Evolutionary conservation across 53 echinoderm and acorn worm genomes (phyloP), one percentile per base, ranked within the genome.

Genomic region (Crossaster papposus): DNA sequence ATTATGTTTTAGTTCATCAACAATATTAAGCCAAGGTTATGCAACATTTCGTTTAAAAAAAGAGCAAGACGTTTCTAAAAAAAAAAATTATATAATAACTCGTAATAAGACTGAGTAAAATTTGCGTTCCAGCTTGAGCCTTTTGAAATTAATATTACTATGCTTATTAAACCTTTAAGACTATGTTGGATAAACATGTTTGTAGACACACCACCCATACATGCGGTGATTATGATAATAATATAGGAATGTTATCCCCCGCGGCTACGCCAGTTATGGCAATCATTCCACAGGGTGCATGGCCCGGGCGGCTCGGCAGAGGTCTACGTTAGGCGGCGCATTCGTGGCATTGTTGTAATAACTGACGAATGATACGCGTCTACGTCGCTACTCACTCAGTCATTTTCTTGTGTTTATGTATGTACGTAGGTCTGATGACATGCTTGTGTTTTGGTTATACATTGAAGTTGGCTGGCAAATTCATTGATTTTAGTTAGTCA

Each of bases 291-390:
- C 84, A 51, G 84, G 84, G 84, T 53, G 84, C 71, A 72, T 53
- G 84, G 73, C 71, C 84, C 72, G 30, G 44, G 72, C 72, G 53
- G 51, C 30, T 13, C 70, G 30, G 52, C 36, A 38, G 65, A 70
- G n/a, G 83, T 26, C 65, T n/a, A 38, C 15, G 35, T 32, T n/a
- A 28, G 2, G 29, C 32, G n/a, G 31, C 52, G 84, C 84, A 84
- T 84, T 84, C 84, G 32, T 72, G 30, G 51, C 84, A 84, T 84
- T 71, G 84, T 84, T 84, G 84, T 72, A 84, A 84, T 84, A 84
- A 53, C 84, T 84, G 72, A 50, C 84, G 51, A 72, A 72, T 68
- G 70, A 83, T 83, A 81, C 35, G 81, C 35, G 81, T 81, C 81
- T 82, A 26, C 18, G 54, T n/a, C n/a, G n/a, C 30, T 9, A 52